Conservation (phyloP, 2,888 invertebrate genomes). For the Epistrophe eligans region DNA sequence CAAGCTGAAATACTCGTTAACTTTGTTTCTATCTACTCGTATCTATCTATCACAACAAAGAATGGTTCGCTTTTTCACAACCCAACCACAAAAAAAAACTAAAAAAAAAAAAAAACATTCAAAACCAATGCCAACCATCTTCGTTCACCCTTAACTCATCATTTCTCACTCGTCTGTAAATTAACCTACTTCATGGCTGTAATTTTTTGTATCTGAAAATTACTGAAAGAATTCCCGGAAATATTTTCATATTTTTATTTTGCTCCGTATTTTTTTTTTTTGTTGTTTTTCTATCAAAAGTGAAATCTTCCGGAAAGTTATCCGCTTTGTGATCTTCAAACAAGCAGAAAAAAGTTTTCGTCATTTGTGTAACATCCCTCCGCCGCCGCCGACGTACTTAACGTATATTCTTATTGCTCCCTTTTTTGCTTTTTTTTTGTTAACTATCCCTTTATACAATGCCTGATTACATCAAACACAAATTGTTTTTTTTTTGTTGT, state of each 20-base stretch:
- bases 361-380: constrained; percentile 10
- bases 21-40: constrained; percentile 3
- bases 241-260: background rate
- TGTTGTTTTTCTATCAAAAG: constrained; percentile 32
- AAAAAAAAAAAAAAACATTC: background rate
- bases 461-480: constrained; percentile 42
- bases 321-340: constrained; percentile 44
- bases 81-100: constrained; percentile 20
- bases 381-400: background rate
- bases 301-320: constrained; percentile 41
- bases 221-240: constrained; percentile 29
- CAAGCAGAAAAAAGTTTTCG: constrained; percentile 45
- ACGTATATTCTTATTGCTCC: constrained; percentile 15
- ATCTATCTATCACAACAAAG: constrained; percentile 6
- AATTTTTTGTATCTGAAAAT: constrained; percentile 31
- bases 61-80: constrained; percentile 16
- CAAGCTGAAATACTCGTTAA: constrained; percentile 20
- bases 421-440: background rate
- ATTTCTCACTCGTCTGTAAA: constrained; percentile 28
- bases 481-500: constrained; percentile 23
- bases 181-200: constrained; percentile 39
- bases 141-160: constrained; percentile 22
- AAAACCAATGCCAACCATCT: constrained; percentile 23
- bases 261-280: background rate
- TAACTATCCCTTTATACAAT: constrained; percentile 27